A percentile compares a stretch with the other conserved stretches of the same genome.
These are phyloP conservation scores for Drosophila picticornis DNA, from an alignment of 2,888 invertebrate species.

Conservation along the genomic window DNA sequence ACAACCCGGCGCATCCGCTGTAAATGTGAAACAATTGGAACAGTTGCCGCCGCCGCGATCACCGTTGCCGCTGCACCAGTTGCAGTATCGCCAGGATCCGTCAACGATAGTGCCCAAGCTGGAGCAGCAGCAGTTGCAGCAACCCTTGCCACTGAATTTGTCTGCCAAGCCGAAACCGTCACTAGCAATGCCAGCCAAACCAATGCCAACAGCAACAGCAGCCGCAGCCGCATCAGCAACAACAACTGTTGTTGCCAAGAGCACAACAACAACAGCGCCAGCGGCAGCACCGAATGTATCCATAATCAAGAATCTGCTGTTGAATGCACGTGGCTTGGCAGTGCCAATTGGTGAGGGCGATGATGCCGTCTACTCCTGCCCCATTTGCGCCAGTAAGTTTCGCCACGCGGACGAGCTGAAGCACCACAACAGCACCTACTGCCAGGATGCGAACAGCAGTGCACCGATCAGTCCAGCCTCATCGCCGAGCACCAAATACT, in stretches of 20 bases:
- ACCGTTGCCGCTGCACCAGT: constrained; percentile 58
- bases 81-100: constrained; percentile 75
- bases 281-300: constrained; percentile 88
- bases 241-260: constrained; percentile 26
- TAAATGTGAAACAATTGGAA: constrained; percentile 42
- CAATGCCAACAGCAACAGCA: constrained; percentile 31
- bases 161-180: constrained; percentile 74
- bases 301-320: constrained; percentile 91
- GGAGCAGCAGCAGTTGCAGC: constrained; percentile 46
- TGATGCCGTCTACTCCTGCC: constrained; percentile 89
- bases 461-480: constrained; percentile 84
- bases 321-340: constrained; percentile 88
- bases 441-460: constrained; percentile 88
- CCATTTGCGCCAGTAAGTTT: constrained; percentile 91
- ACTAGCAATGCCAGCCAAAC: constrained; percentile 42
- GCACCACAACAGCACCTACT: constrained; percentile 92
- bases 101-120: constrained; percentile 58
- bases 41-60: constrained; percentile 64
- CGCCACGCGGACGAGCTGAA: constrained; percentile 93
- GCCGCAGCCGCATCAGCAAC: constrained; percentile 44
- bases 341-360: constrained; percentile 87
- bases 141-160: constrained; percentile 69
- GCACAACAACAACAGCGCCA: constrained; percentile 5
- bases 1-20: background rate
- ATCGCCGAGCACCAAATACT: constrained; percentile 85